Base-by-base conservation (phyloP, 2,888 invertebrate species). In the Orthosia cruda region DNA sequence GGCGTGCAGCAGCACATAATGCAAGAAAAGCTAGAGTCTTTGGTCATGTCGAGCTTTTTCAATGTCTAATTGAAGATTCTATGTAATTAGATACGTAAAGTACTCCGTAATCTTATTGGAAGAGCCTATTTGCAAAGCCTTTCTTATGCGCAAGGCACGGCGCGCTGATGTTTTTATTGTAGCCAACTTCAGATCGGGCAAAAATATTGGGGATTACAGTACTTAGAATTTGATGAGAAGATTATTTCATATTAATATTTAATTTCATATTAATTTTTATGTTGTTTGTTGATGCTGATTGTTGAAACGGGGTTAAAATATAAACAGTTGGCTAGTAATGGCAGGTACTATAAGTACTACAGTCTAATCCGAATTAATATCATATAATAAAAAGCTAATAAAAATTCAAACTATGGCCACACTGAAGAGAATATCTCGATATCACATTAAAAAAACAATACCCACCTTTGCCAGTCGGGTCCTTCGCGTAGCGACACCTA, bases 11-110 rank as follows among this genome's bases (percentile, higher is more conserved):
- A 12, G 0, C 16, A 20, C 40, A 72, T 54, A 52, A 7, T 50
- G 18, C 40, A 26, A 13, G 0, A 26, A 58, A 0, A 18, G 4
- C n/a, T 72, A 59, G 45, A 72, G 52, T 20, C 16, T 1, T 18
- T 72, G 3, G n/a, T 0, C 1, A 11, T 74, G 50, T 26, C 66
- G 49, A 3, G n/a, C 15, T 3, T 77, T 0, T 12, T 74, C 0
- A 62, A 63, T 50, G 32, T 26, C 72, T 18, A 7, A 58, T 32
- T 62, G 18, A 79, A 5, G 9, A 7, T 15, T 32, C 5, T 26
- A 16, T n/a, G 2, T 49, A 16, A 16, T 61, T 49, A 64, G 4
- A 13, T 3, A 40, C 9, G 0, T 40, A 40, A 7, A 40, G 40
- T 40, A 40, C 1, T 40, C 40, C 40, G 0, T 1, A 40, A 40